These are phyloP conservation scores for Caenorhabditis becei DNA, from an alignment of 2,888 invertebrate genomes.

Conservation along the genomic window DNA sequence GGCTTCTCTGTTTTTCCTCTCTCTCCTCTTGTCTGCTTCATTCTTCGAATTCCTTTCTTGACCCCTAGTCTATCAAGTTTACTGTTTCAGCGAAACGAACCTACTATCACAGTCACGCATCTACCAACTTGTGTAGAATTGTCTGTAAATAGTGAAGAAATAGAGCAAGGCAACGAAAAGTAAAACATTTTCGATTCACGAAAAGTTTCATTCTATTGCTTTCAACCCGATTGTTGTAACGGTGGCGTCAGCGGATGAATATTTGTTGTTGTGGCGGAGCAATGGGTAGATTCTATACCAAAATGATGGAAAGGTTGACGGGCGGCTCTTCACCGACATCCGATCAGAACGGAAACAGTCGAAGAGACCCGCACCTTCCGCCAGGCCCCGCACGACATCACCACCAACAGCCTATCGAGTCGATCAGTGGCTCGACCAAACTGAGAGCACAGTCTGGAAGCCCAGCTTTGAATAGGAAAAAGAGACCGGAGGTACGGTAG, in stretches of 20 bases:
- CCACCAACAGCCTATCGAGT: constrained; percentile 26
- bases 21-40: neutral
- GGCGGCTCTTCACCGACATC: constrained; percentile 51
- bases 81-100: constrained; percentile 59
- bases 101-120: neutral
- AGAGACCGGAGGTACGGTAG: constrained; percentile 55
- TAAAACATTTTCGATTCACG: constrained; percentile 41
- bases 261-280: constrained; percentile 60
- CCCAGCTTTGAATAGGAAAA: constrained; percentile 49
- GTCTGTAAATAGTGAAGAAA: constrained; percentile 26
- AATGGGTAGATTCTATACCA: constrained; percentile 62
- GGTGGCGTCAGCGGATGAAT: constrained; percentile 42
- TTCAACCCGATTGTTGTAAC: constrained; percentile 4
- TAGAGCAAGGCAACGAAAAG: neutral
- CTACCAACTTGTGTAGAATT: constrained; percentile 14
- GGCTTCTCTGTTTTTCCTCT: no score
- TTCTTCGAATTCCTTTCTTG: constrained; percentile 8
- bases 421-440: constrained; percentile 43
- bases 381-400: constrained; percentile 26
- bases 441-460: constrained; percentile 61
- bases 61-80: neutral
- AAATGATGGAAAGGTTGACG: constrained; percentile 62
- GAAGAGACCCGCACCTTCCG: neutral
- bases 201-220: constrained; percentile 19
- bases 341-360: constrained; percentile 42